Evolutionary conservation across 2,888 invertebrate species (phyloP).

Genomic region (Crepidodera aurea): DNA sequence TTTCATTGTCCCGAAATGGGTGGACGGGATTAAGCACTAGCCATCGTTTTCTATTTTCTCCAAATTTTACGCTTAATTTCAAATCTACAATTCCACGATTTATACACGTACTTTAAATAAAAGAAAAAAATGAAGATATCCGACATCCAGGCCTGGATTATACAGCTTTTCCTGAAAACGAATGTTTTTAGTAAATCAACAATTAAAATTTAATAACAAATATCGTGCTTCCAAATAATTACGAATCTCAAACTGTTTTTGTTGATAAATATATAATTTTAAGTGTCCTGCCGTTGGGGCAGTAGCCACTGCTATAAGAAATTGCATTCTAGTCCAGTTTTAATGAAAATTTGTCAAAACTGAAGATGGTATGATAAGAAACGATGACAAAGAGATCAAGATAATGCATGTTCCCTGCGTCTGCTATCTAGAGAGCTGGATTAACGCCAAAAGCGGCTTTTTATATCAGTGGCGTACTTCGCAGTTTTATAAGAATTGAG

Average conservation of each 20-base stretch:
- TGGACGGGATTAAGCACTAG: slow-evolving; percentile 41
- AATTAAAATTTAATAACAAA: too few relatives aligned
- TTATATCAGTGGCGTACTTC: background rate
- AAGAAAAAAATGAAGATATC: background rate
- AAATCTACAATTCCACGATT: slow-evolving; percentile 17
- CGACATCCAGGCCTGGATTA: background rate
- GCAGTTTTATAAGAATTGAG: background rate
- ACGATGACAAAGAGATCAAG: slow-evolving; percentile 46
- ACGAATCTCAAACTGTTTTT: too few relatives aligned
- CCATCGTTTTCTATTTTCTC: slow-evolving; percentile 25
- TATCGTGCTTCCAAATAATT: too few relatives aligned
- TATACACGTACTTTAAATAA: slow-evolving; percentile 23
- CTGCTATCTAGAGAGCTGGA: slow-evolving; percentile 33
- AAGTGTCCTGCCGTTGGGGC: background rate
- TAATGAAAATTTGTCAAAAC: slow-evolving; percentile 47
- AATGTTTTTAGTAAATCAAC: too few relatives aligned
- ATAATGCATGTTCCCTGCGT: slow-evolving; percentile 41
- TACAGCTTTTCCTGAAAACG: background rate
- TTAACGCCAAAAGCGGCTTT: slow-evolving; percentile 35
- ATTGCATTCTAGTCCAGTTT: slow-evolving; percentile 41
- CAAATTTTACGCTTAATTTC: slow-evolving; percentile 28
- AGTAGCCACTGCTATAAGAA: slow-evolving; percentile 23
- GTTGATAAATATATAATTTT: too few relatives aligned
- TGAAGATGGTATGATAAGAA: slow-evolving; percentile 43
- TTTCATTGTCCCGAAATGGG: slow-evolving; percentile 44